Percentiles rank a stretch among this genome's conserved stretches.
Evolutionary conservation across 2,797 vertebrate species (phyloP).

Genomic region (Antrozous pallidus): DNA sequence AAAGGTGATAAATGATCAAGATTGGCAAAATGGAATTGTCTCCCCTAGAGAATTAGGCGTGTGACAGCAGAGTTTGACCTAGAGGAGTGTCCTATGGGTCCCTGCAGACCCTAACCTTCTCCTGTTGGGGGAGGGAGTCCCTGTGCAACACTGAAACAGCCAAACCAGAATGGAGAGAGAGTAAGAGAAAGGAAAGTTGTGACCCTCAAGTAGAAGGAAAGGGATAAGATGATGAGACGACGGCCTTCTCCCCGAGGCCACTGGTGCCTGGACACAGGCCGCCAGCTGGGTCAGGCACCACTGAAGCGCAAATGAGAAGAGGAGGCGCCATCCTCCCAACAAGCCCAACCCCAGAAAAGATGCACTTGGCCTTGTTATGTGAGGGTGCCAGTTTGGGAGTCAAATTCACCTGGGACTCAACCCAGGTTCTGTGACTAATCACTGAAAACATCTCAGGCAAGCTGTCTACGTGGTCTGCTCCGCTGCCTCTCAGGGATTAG

Average conservation of each 20-base stretch:
- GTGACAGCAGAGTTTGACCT: not conserved
- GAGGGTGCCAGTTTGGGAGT: not conserved
- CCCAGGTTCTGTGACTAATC: not conserved
- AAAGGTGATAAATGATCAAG: not conserved
- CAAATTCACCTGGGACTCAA: not conserved
- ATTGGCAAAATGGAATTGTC: not conserved
- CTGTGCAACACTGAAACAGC: not conserved
- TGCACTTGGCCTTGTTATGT: not conserved
- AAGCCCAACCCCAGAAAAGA: no score
- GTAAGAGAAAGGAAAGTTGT: not conserved
- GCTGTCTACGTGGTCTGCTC: not conserved
- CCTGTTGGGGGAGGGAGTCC: not conserved
- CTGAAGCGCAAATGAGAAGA: not conserved
- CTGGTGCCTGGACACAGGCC: not conserved
- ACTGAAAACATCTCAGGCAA: not conserved
- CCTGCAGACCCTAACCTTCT: not conserved
- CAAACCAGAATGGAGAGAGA: not conserved
- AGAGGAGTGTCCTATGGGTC: accelerated
- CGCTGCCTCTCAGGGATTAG: not conserved
- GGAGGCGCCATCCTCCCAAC: not conserved
- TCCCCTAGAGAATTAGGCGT: not conserved
- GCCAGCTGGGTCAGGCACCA: not conserved
- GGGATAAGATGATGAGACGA: not conserved
- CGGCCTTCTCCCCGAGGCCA: not conserved
- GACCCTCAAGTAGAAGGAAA: not conserved